Evolutionary conservation across 2,797 vertebrate species (phyloP).

Genomic region (Denticeps clupeoides): DNA sequence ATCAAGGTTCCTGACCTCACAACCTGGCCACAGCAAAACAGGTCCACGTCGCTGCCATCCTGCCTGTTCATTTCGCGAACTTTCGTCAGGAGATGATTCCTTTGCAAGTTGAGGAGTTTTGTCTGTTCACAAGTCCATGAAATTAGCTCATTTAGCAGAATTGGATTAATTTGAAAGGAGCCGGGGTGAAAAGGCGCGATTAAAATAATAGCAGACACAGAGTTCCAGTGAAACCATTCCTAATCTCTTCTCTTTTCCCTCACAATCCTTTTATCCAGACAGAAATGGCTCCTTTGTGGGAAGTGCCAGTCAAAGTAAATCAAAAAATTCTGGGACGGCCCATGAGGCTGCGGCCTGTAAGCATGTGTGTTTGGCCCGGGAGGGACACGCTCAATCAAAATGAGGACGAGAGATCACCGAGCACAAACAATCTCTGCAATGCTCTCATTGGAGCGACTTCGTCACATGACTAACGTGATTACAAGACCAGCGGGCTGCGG

Average conservation of each 20-base stretch:
- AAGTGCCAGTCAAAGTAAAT: constrained; percentile 18
- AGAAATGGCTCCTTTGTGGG: constrained; percentile 20
- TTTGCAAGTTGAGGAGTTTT: constrained; percentile 24
- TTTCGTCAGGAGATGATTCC: constrained; percentile 23
- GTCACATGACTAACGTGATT: no score
- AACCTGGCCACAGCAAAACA: constrained; percentile 15
- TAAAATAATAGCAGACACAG: constrained; percentile 33
- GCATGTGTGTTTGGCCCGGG: no score
- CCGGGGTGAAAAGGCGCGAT: constrained; percentile 2
- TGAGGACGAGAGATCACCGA: no score
- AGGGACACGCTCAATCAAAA: no score
- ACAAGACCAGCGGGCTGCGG: no score
- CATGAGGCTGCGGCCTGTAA: no score
- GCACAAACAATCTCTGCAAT: no score
- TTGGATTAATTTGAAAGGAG: constrained; percentile 27
- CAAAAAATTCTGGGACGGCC: neutral
- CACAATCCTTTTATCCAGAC: constrained; percentile 10
- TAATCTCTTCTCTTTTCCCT: constrained; percentile 14
- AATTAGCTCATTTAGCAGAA: constrained; percentile 36
- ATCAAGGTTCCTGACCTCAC: neutral
- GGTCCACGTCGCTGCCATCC: constrained; percentile 15
- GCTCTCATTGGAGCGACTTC: no score
- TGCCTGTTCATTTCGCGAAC: constrained; percentile 20
- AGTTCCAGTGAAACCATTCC: constrained; percentile 12
- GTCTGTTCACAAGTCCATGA: constrained; percentile 32